Evolutionary conservation across 2,888 invertebrate species (phyloP).

Genomic region (Charanyca ferruginea): DNA sequence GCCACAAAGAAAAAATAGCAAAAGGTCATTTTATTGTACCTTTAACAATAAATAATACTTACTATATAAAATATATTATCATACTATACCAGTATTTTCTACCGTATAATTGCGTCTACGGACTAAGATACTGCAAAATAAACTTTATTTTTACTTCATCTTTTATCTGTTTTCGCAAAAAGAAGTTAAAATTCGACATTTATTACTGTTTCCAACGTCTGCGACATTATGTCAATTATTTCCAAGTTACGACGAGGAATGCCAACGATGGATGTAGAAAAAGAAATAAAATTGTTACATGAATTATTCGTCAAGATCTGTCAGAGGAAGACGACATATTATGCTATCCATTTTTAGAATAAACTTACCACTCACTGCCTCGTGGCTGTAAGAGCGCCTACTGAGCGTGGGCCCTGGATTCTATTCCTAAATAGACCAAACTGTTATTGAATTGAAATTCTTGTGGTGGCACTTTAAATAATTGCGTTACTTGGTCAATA

Average conservation of each 20-base stretch:
- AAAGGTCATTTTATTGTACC: neutral
- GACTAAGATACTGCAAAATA: neutral
- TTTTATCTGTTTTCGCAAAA: neutral
- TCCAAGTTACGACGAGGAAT: conserved; percentile 18
- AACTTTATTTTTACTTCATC: neutral
- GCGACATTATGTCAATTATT: conserved; percentile 32
- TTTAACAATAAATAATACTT: neutral
- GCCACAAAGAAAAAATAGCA: neutral
- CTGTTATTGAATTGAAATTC: too few relatives aligned
- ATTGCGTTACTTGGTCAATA: too few relatives aligned
- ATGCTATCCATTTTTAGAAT: too few relatives aligned
- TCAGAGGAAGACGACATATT: neutral
- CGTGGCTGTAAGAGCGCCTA: too few relatives aligned
- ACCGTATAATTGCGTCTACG: neutral
- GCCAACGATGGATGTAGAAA: neutral
- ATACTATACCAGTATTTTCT: neutral
- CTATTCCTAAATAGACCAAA: too few relatives aligned
- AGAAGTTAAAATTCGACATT: conserved; percentile 4
- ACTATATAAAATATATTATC: too few relatives aligned
- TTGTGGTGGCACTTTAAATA: too few relatives aligned
- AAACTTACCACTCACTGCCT: too few relatives aligned
- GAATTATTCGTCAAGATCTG: conserved; percentile 1
- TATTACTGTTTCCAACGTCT: conserved; percentile 12
- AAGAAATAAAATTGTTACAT: neutral
- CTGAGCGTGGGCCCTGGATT: too few relatives aligned